Evolutionary conservation across 2,888 invertebrate species (phyloP).

Genomic region (Drosophila engyochracea): DNA sequence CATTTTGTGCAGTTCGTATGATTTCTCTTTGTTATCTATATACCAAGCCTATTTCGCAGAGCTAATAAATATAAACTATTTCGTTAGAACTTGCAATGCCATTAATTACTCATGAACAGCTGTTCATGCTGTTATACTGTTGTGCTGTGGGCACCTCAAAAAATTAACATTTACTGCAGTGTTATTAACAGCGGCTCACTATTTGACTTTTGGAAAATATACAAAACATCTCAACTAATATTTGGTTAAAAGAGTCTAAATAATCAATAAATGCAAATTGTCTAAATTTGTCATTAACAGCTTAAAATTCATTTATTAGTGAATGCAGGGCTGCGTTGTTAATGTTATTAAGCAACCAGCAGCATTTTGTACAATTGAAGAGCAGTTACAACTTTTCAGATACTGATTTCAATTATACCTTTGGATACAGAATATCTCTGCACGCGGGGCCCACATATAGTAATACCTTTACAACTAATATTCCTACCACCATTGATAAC

Average conservation of each 20-base stretch:
- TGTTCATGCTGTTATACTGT: not conserved
- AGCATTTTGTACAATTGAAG: not conserved
- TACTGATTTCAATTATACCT: too few species aligned
- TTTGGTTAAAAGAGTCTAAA: not conserved
- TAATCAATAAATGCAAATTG: not conserved
- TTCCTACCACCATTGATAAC: slow-evolving; percentile 11
- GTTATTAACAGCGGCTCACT: slow-evolving; percentile 2
- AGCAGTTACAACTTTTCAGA: not conserved
- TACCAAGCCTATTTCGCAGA: not conserved
- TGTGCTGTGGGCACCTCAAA: slow-evolving; percentile 13
- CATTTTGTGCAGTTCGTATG: slow-evolving; percentile 87
- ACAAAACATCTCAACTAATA: not conserved
- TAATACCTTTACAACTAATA: too few species aligned
- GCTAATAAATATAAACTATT: slow-evolving; percentile 17
- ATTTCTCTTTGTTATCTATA: not conserved
- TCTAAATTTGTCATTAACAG: too few species aligned
- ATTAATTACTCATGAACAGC: slow-evolving; percentile 3
- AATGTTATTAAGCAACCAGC: not conserved
- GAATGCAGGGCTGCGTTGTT: not conserved
- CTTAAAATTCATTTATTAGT: not conserved
- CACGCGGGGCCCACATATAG: too few species aligned
- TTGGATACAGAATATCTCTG: too few species aligned
- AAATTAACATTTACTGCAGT: not conserved
- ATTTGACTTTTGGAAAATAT: not conserved
- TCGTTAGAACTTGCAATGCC: slow-evolving; percentile 40